phyloP scores from a whole-genome alignment of 2,888 invertebrate genomes.

The Plemyria rubiginata region DNA sequence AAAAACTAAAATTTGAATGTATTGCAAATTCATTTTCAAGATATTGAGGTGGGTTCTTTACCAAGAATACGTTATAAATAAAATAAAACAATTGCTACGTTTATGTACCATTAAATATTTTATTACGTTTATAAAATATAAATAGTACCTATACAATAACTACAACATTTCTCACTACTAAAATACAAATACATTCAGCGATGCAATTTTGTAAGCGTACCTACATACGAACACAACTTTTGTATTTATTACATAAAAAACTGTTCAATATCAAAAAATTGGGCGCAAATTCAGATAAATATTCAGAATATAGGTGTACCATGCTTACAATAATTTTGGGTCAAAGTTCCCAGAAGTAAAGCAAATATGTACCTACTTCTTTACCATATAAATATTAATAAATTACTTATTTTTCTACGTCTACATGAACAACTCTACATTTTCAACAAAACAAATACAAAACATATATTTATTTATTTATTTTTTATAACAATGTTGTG shows the following conservation, averaged over 20 bases:
- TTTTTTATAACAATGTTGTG: background rate
- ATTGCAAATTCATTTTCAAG: no score
- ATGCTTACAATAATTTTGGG: background rate
- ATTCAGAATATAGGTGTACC: background rate
- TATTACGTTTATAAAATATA: constrained; percentile 8
- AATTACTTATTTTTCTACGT: constrained; percentile 12
- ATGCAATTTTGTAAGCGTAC: background rate
- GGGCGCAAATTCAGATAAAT: background rate
- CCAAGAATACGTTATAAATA: no score
- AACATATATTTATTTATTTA: background rate
- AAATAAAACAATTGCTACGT: background rate
- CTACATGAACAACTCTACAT: constrained; percentile 26
- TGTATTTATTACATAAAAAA: background rate
- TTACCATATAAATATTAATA: background rate
- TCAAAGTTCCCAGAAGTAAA: background rate
- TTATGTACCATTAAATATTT: constrained; percentile 1
- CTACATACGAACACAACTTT: background rate
- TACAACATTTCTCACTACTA: constrained; percentile 2
- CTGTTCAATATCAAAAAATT: background rate
- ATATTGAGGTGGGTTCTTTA: no score
- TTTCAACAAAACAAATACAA: no score
- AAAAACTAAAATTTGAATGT: no score
- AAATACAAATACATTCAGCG: constrained; percentile 3
- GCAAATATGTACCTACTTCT: no score
- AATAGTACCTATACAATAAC: constrained; percentile 1